These are phyloP conservation scores for Ptychobarbus kaznakovi DNA, from an alignment of 2,797 vertebrate species.

Conservation along the genomic window DNA sequence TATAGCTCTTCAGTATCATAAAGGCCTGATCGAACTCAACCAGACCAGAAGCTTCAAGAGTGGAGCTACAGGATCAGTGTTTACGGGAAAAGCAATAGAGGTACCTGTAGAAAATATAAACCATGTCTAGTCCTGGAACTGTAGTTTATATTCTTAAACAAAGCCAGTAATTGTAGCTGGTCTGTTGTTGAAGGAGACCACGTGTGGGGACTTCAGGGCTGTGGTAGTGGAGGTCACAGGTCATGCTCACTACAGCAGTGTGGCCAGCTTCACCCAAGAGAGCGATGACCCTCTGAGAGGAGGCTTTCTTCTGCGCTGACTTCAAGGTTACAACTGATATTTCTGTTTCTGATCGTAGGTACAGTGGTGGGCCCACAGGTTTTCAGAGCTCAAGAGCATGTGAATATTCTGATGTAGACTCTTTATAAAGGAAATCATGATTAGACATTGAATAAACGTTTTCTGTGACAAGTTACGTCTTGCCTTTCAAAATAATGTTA, in stretches of 20 bases:
- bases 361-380: too few relatives aligned
- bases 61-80: conserved; percentile 85
- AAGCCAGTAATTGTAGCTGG: neutral
- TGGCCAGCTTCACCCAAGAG: conserved; percentile 86
- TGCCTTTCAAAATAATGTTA: too few relatives aligned
- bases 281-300: conserved; percentile 80
- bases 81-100: conserved; percentile 89
- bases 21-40: conserved; percentile 86
- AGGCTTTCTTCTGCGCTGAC: conserved; percentile 89
- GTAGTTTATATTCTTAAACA: neutral
- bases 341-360: neutral
- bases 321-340: neutral
- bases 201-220: conserved; percentile 83
- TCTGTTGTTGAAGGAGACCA: conserved; percentile 79
- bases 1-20: conserved; percentile 91
- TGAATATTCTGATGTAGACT: neutral
- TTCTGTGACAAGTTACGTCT: too few relatives aligned
- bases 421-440: neutral
- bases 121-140: neutral
- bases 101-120: conserved; percentile 64
- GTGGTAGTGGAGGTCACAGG: conserved; percentile 93
- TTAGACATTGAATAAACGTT: neutral
- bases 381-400: neutral
- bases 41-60: conserved; percentile 89
- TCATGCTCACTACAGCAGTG: conserved; percentile 89